phyloP scores from a whole-genome alignment of 2,113 vertebrate genomes.

The Acrocephalus arundinaceus region DNA sequence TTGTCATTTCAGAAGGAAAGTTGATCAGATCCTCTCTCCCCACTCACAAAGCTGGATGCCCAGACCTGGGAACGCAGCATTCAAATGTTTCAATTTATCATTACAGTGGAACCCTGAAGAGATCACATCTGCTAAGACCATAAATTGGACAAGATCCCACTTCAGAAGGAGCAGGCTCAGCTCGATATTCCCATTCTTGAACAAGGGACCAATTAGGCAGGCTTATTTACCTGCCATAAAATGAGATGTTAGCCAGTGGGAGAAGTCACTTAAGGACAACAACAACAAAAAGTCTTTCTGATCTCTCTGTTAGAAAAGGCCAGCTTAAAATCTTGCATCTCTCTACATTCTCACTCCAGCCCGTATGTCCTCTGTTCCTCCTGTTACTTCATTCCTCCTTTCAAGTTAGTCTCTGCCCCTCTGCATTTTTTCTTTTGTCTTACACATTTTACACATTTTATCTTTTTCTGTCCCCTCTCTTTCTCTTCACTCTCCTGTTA shows the following conservation, averaged over 20 bases:
- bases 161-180: conserved; percentile 42
- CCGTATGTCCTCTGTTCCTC: background rate
- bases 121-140: conserved; percentile 67
- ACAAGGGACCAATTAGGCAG: conserved; percentile 64
- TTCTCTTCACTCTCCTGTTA: background rate
- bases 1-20: conserved; percentile 49
- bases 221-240: conserved; percentile 63
- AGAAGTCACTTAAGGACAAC: conserved; percentile 60
- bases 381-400: background rate
- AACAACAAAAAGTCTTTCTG: conserved; percentile 35
- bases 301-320: conserved; percentile 12
- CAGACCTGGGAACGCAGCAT: conserved; percentile 17
- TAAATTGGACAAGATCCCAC: conserved; percentile 64
- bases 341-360: background rate
- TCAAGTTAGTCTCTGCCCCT: background rate
- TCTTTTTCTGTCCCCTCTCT: background rate
- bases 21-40: conserved; percentile 7
- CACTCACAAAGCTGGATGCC: background rate
- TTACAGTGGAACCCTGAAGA: conserved; percentile 71
- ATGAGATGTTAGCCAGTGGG: conserved; percentile 56
- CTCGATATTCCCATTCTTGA: conserved; percentile 51
- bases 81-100: conserved; percentile 72
- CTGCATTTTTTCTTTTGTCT: background rate
- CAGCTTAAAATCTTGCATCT: background rate
- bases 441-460: background rate